These are phyloP conservation scores for Oscheius sp. DNA, from an alignment of 2,888 invertebrate genomes.

Conservation along the genomic window DNA sequence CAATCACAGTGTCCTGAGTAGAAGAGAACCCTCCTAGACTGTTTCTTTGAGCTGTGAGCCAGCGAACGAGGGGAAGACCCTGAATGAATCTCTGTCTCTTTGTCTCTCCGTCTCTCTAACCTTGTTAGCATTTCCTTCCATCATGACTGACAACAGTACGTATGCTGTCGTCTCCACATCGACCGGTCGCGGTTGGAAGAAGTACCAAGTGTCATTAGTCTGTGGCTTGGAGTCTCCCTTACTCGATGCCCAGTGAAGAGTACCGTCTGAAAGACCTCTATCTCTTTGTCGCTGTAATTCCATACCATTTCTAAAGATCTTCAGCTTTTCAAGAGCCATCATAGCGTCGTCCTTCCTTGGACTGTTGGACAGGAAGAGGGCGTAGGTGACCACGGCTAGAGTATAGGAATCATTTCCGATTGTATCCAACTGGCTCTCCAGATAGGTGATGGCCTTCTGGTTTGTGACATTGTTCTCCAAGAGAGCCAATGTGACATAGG, in stretches of 20 bases:
- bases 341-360: constrained; percentile 59
- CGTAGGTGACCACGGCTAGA: constrained; percentile 83
- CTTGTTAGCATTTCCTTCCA: constrained; percentile 74
- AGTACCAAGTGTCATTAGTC: constrained; percentile 58
- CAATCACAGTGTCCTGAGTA: constrained; percentile 84
- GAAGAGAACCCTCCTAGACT: constrained; percentile 82
- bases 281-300: not conserved
- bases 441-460: constrained; percentile 69
- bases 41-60: constrained; percentile 83
- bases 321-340: constrained; percentile 55
- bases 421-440: constrained; percentile 70
- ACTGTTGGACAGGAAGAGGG: constrained; percentile 81
- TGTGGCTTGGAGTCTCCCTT: constrained; percentile 53
- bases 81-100: not conserved
- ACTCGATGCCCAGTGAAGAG: constrained; percentile 73
- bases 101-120: constrained; percentile 12
- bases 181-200: constrained; percentile 79
- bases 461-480: constrained; percentile 78
- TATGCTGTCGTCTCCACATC: constrained; percentile 91
- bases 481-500: constrained; percentile 84
- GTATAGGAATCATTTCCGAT: constrained; percentile 79
- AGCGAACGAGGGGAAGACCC: constrained; percentile 80
- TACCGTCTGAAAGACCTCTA: constrained; percentile 42
- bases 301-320: constrained; percentile 49
- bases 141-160: constrained; percentile 82